Percentiles rank a stretch among this genome's conserved stretches.
Conservation (phyloP, 92 coral and sea anemone genomes). For the Zoanthus sansibaricus region DNA sequence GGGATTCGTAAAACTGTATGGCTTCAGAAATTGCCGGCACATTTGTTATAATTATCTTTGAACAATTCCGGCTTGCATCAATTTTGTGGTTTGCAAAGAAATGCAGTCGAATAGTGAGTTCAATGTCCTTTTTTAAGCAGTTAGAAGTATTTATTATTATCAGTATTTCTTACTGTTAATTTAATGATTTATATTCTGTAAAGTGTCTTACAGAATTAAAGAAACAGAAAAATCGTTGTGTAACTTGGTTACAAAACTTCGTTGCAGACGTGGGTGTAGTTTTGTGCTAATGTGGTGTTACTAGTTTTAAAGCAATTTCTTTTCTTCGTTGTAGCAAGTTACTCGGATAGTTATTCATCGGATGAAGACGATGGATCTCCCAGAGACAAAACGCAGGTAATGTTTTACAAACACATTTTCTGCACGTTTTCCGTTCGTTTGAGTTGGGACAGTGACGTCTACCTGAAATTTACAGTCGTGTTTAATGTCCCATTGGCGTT, state of each 20-base stretch:
- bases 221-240: neutral
- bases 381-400: slow-evolving; percentile 94
- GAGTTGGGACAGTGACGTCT: slow-evolving; percentile 13
- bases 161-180: neutral
- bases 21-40: slow-evolving; percentile 24
- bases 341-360: slow-evolving; percentile 97
- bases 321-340: slow-evolving; percentile 80
- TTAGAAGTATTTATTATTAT: slow-evolving; percentile 22
- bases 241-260: slow-evolving; percentile 4
- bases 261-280: slow-evolving; percentile 41
- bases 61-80: slow-evolving; percentile 27
- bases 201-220: neutral
- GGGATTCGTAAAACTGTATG: neutral
- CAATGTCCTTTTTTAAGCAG: slow-evolving; percentile 3
- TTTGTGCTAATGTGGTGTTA: slow-evolving; percentile 25
- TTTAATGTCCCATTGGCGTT: neutral
- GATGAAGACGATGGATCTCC: slow-evolving; percentile 99
- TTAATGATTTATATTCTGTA: neutral
- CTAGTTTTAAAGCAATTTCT: slow-evolving; percentile 28
- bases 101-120: slow-evolving; percentile 35
- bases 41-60: slow-evolving; percentile 16
- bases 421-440: neutral
- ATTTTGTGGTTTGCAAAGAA: slow-evolving; percentile 28
- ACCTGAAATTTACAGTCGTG: neutral
- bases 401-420: neutral